Evolutionary conservation across 2,888 invertebrate genomes (phyloP), one percentile per base, ranked within the genome.

Genomic region (Caenorhabditis japonica): DNA sequence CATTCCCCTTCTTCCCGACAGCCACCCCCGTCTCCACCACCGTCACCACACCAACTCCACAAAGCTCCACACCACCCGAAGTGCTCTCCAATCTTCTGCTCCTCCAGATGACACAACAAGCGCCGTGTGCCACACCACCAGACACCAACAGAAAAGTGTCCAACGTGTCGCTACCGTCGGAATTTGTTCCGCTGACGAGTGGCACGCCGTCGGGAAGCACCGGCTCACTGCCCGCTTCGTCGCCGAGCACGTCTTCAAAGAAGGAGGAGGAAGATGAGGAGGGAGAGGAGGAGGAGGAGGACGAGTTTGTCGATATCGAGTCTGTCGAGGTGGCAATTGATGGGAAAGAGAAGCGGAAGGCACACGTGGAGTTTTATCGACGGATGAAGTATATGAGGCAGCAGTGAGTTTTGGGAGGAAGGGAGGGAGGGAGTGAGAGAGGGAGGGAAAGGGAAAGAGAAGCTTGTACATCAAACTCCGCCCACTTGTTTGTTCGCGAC

Each of bases 321-420:
- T 70, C 72, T 0, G 69, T 78, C 27, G 78, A 78, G 52, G 64
- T 60, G 30, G 52, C 61, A 10, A 51, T 69, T 17, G 73, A 73
- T 44, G 66, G 72, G 13, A 80, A 73, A 34, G 73, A 77, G 30
- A 76, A 77, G 17, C 69, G 81, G 13, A 77, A 75, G 38, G 81
- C 77, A 4, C 81, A 83, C 47, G 80, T 81, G 33, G 80, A 79
- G 43, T 83, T 81, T 44, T 81, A 77, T 56, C 55, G 82, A 17
- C 74, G 81, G 51, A 70, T 81, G 73, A 83, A 83, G 64, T 49
- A 61, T 7, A 62, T 80, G 51, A 55, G 80, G n/a, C 77, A 77
- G 33, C 62, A 77, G 69, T 68, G 62, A 38, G 69, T 56, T 44
- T 17, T 25, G 8, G 4, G 30, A 58, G n/a, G n/a, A 7, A 34